Conservation (phyloP, 2,113 vertebrate species). For the Thamnophis sirtalis region DNA sequence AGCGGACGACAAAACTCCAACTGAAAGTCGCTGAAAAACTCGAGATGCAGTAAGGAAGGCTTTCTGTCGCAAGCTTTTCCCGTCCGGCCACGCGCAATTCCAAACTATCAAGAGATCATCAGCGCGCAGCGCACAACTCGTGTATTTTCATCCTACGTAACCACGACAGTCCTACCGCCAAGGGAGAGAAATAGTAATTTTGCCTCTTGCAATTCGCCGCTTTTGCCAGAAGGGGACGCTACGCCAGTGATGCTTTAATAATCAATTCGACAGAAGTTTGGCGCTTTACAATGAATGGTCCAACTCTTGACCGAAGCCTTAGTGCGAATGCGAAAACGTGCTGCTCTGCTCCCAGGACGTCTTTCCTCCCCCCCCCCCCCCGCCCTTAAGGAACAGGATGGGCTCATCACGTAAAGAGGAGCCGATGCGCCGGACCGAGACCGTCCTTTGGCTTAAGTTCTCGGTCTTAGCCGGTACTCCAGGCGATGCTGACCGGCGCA, state of each 20-base stretch:
- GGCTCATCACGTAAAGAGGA: not conserved
- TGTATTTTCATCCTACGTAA: not conserved
- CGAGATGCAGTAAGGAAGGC: not conserved
- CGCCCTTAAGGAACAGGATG: too few species aligned
- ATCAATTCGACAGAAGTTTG: not conserved
- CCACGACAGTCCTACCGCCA: not conserved
- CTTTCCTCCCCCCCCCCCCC: not conserved
- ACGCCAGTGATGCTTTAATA: constrained; percentile 25
- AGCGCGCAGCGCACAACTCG: not conserved
- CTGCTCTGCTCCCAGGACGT: not conserved
- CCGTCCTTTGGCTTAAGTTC: not conserved
- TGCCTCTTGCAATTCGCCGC: constrained; percentile 2
- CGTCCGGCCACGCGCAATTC: not conserved
- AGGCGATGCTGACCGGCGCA: not conserved
- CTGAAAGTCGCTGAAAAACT: not conserved
- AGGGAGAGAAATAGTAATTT: not conserved
- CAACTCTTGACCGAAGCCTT: not conserved
- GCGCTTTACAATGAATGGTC: not conserved
- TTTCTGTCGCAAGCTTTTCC: not conserved
- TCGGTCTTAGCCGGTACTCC: not conserved
- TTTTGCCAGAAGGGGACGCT: constrained; percentile 51
- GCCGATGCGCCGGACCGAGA: not conserved
- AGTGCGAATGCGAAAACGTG: not conserved
- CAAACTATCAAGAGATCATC: not conserved
- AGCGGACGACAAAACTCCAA: not conserved